These are phyloP conservation scores for Zootermopsis nevadensis DNA, from an alignment of 2,888 invertebrate genomes.

Conservation along the genomic window DNA sequence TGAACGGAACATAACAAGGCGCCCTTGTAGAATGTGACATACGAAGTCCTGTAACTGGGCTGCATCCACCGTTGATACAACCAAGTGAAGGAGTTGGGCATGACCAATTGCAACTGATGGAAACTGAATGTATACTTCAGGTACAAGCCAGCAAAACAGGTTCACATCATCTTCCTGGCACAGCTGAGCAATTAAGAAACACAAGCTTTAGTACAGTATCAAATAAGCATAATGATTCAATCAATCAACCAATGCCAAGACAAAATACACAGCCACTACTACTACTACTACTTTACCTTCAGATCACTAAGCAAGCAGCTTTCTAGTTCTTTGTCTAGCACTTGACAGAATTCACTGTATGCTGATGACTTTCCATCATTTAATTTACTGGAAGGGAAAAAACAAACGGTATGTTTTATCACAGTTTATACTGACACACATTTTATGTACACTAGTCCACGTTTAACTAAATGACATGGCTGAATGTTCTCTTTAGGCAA, in stretches of 20 bases:
- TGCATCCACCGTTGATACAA: slow-evolving; percentile 92
- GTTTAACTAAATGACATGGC: too few relatives aligned
- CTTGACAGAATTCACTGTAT: slow-evolving; percentile 90
- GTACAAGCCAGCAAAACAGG: slow-evolving; percentile 91
- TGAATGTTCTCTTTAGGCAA: too few relatives aligned
- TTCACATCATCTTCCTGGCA: slow-evolving; percentile 91
- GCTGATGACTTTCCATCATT: slow-evolving; percentile 81
- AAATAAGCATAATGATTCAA: too few relatives aligned
- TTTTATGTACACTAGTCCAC: too few relatives aligned
- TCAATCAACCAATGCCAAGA: too few relatives aligned
- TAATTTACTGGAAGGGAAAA: slow-evolving; percentile 62
- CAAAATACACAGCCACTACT: too few relatives aligned
- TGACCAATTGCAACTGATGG: slow-evolving; percentile 89
- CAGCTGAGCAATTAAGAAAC: slow-evolving; percentile 62
- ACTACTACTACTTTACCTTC: slow-evolving; percentile 69
- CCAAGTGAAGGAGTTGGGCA: slow-evolving; percentile 86
- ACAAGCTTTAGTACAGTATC: too few relatives aligned
- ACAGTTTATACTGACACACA: too few relatives aligned
- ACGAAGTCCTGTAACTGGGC: slow-evolving; percentile 90
- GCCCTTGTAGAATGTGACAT: slow-evolving; percentile 78
- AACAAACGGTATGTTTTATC: background rate
- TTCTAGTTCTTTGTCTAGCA: slow-evolving; percentile 79
- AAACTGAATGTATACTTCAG: slow-evolving; percentile 92
- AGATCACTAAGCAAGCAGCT: slow-evolving; percentile 84
- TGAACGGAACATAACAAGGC: slow-evolving; percentile 74